Evolutionary conservation across 2,113 vertebrate genomes (phyloP).

Genomic region (Alexandromys fortis): DNA sequence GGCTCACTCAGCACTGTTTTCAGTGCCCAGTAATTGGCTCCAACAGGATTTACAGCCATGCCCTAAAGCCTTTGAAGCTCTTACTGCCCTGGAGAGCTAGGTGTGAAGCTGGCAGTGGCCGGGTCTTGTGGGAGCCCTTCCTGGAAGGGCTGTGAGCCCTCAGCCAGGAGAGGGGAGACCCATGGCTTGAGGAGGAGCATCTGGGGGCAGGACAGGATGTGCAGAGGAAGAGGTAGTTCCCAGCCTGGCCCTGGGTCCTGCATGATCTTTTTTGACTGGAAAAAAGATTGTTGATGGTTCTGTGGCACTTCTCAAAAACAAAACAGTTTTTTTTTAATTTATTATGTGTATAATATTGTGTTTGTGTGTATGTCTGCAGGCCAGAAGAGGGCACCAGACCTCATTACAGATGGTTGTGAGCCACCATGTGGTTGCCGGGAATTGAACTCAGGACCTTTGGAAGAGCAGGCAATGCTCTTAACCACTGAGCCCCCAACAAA

Average conservation of each 20-base stretch:
- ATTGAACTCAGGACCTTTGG: too few relatives aligned
- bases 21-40: not conserved
- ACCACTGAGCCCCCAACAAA: too few relatives aligned
- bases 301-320: fast-evolving
- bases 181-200: not conserved
- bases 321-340: not conserved
- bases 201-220: not conserved
- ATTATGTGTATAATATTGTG: too few relatives aligned
- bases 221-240: not conserved
- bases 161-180: not conserved
- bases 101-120: not conserved
- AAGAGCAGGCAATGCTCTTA: too few relatives aligned
- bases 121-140: not conserved
- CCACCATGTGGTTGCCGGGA: too few relatives aligned
- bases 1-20: not conserved
- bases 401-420: too few relatives aligned
- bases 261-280: not conserved
- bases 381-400: too few relatives aligned
- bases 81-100: not conserved
- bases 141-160: not conserved
- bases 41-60: not conserved
- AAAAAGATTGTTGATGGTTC: not conserved
- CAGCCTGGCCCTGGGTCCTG: not conserved
- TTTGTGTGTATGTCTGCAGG: too few relatives aligned
- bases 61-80: slow-evolving; percentile 42